Conservation (phyloP, 1,140 invertebrate species). For the Drosophila malerkotliana region DNA sequence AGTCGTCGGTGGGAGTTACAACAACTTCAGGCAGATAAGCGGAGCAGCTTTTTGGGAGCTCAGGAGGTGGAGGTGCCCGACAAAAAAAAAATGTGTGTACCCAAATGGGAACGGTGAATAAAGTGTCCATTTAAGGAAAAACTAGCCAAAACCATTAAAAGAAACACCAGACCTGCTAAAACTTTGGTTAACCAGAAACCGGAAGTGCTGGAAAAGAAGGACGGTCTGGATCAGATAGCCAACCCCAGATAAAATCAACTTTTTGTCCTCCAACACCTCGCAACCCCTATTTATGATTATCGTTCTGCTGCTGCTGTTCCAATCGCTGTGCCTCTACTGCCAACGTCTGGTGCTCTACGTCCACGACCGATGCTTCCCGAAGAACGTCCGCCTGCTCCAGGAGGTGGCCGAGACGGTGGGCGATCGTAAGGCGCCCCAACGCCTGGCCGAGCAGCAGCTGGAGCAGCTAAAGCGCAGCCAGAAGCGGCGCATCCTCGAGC, state of each 20-base stretch:
- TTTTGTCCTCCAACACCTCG: constrained; percentile 5
- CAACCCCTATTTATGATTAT: constrained; percentile 80
- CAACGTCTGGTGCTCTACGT: constrained; percentile 79
- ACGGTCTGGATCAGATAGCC: constrained; percentile 7
- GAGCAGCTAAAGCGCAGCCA: constrained; percentile 62
- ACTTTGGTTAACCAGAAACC: background rate
- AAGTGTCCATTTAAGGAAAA: background rate
- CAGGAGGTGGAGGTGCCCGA: constrained; percentile 35
- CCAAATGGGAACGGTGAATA: constrained; percentile 14
- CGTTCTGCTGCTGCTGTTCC: constrained; percentile 81
- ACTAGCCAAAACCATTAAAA: background rate
- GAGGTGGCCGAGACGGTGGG: constrained; percentile 78
- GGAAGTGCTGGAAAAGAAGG: constrained; percentile 18
- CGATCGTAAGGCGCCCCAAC: constrained; percentile 72
- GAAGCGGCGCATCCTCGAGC: constrained; percentile 64
- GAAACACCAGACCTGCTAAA: background rate
- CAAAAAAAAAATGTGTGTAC: constrained; percentile 43
- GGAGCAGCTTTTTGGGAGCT: constrained; percentile 35
- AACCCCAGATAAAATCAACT: constrained; percentile 35
- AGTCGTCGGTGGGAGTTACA: constrained; percentile 40
- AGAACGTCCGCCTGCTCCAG: constrained; percentile 74
- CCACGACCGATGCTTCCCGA: constrained; percentile 82
- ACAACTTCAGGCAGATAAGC: constrained; percentile 34
- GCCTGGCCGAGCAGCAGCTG: constrained; percentile 62
- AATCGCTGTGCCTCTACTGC: constrained; percentile 83